Conservation (phyloP, 2,113 vertebrate species). For the Trichomycterus rosablanca region DNA sequence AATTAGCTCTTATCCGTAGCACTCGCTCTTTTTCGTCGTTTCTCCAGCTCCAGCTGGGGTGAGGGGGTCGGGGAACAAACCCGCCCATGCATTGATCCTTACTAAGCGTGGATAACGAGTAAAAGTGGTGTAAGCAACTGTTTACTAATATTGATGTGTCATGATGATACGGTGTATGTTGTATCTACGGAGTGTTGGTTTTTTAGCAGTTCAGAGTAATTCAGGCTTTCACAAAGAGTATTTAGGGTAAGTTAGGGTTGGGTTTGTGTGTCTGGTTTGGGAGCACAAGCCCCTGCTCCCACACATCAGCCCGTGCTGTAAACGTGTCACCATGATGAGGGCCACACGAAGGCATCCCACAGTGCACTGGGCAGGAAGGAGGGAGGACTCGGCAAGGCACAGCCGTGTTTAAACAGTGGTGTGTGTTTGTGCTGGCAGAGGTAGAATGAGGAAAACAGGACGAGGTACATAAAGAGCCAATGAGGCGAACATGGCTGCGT, state of each 20-base stretch:
- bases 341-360: conserved; percentile 87
- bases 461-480: conserved; percentile 31
- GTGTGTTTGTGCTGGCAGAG: conserved; percentile 25
- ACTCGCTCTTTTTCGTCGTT: conserved; percentile 70
- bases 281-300: conserved; percentile 59
- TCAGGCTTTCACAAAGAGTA: too few species aligned
- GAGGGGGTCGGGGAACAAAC: conserved; percentile 32
- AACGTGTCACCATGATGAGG: conserved; percentile 96
- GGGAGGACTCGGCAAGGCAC: conserved; percentile 65
- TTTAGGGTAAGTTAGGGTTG: too few species aligned
- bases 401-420: conserved; percentile 64
- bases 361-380: conserved; percentile 78
- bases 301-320: conserved; percentile 77
- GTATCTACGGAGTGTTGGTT: too few species aligned
- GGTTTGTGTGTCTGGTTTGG: not conserved
- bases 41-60: conserved; percentile 45
- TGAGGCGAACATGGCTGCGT: conserved; percentile 31
- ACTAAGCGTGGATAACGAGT: conserved; percentile 28
- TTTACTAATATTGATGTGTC: not conserved
- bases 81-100: conserved; percentile 10
- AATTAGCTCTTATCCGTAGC: conserved; percentile 81
- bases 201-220: too few species aligned
- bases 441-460: conserved; percentile 37
- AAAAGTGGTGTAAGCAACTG: conserved; percentile 29
- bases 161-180: conserved; percentile 4